Evolutionary conservation across 2,888 invertebrate species (phyloP).

Genomic region (Apodemia zela): DNA sequence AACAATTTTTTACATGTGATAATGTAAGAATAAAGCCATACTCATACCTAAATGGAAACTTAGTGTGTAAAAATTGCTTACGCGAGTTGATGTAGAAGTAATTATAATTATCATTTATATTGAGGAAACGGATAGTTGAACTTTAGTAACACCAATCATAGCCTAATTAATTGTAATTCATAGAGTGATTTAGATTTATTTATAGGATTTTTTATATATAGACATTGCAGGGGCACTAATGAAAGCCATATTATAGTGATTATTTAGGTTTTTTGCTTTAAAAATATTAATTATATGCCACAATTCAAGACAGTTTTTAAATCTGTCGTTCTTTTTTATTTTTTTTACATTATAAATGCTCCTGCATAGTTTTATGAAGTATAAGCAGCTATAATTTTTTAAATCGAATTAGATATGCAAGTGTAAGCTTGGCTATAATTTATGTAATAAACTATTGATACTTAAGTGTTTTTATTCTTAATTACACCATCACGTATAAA

Average conservation of each 20-base stretch:
- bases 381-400: constrained; percentile 66
- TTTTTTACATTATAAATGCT: constrained; percentile 27
- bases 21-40: constrained; percentile 52
- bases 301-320: constrained; percentile 13
- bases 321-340: constrained; percentile 12
- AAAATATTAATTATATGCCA: constrained; percentile 15
- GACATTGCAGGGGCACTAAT: constrained; percentile 44
- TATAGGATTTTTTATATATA: constrained; percentile 64
- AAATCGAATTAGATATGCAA: constrained; percentile 68
- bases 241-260: constrained; percentile 12
- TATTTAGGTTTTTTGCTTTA: constrained; percentile 18
- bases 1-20: constrained; percentile 41
- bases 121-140: constrained; percentile 53
- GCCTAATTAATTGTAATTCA: constrained; percentile 70
- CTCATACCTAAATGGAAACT: constrained; percentile 42
- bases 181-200: constrained; percentile 74
- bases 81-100: constrained; percentile 45
- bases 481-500: neutral
- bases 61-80: constrained; percentile 53
- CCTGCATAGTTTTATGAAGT: constrained; percentile 49
- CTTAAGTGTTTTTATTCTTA: constrained; percentile 45
- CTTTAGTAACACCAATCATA: constrained; percentile 77
- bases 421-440: constrained; percentile 80
- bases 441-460: constrained; percentile 80
- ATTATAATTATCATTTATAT: constrained; percentile 43